These are phyloP conservation scores for Lacanobia oleracea DNA, from an alignment of 2,888 invertebrate genomes.

Conservation along the genomic window DNA sequence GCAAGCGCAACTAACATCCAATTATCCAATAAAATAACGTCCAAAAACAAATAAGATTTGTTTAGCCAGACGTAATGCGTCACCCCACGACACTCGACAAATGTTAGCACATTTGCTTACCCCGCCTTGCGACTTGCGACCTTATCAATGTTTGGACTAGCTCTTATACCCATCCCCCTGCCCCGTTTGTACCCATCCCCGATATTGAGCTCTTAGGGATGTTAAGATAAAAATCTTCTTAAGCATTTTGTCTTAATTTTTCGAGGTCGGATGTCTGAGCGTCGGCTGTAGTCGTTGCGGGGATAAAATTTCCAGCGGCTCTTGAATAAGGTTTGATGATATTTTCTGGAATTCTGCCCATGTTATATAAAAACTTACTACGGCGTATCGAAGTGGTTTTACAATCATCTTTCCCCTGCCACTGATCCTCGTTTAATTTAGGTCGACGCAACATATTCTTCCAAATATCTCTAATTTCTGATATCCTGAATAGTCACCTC, in stretches of 20 bases:
- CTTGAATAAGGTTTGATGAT: neutral
- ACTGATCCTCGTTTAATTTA: too few relatives aligned
- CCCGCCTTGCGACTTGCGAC: slow-evolving; percentile 61
- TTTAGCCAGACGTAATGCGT: slow-evolving; percentile 70
- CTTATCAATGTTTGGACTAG: slow-evolving; percentile 76
- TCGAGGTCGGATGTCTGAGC: slow-evolving; percentile 43
- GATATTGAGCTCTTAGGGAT: slow-evolving; percentile 59
- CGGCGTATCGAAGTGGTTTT: too few relatives aligned
- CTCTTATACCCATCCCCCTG: slow-evolving; percentile 67
- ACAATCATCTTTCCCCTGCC: too few relatives aligned
- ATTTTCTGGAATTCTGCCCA: neutral
- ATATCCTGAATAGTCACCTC: too few relatives aligned
- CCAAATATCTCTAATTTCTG: too few relatives aligned
- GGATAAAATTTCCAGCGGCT: slow-evolving; percentile 8
- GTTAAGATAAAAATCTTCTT: slow-evolving; percentile 62
- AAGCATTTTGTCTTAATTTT: slow-evolving; percentile 60
- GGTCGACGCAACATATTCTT: too few relatives aligned
- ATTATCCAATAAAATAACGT: slow-evolving; percentile 64
- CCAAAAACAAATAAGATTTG: slow-evolving; percentile 63
- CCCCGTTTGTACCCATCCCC: slow-evolving; percentile 60
- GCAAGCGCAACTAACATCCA: slow-evolving; percentile 37
- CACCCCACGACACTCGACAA: slow-evolving; percentile 72
- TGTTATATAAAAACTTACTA: neutral
- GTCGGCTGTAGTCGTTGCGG: slow-evolving; percentile 8
- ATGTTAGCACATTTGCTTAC: slow-evolving; percentile 74